phyloP scores from a whole-genome alignment of 1,140 invertebrate species.

The Hypothenemus hampei region DNA sequence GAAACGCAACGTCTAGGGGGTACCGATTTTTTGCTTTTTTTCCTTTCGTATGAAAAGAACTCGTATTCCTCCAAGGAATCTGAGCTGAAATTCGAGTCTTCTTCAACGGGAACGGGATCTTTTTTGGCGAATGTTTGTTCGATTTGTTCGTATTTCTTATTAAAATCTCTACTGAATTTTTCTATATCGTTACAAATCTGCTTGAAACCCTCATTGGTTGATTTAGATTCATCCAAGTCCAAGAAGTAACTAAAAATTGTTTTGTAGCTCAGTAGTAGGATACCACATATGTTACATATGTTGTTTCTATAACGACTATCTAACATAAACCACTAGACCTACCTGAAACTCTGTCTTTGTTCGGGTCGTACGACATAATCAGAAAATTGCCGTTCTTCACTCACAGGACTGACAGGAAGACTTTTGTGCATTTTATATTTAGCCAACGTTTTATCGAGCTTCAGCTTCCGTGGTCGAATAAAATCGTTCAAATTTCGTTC shows the following conservation, averaged over 20 bases:
- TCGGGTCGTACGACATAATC: slow-evolving; percentile 44
- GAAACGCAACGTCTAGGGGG: slow-evolving; percentile 61
- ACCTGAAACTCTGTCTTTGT: slow-evolving; percentile 27
- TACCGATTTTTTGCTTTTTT: slow-evolving; percentile 50
- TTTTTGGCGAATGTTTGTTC: slow-evolving; percentile 29
- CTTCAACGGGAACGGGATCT: slow-evolving; percentile 4
- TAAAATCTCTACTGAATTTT: slow-evolving; percentile 45
- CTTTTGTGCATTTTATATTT: slow-evolving; percentile 62
- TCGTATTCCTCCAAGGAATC: slow-evolving; percentile 69
- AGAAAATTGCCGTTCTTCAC: slow-evolving; percentile 60
- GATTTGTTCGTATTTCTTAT: slow-evolving; percentile 39
- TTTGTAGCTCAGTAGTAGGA: no score
- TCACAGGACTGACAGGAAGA: slow-evolving; percentile 62
- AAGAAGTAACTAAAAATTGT: slow-evolving; percentile 52
- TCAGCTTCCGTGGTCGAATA: slow-evolving; percentile 39
- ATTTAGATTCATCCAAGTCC: slow-evolving; percentile 50
- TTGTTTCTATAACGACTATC: no score
- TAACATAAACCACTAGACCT: no score
- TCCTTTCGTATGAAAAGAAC: slow-evolving; percentile 52
- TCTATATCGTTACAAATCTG: slow-evolving; percentile 45
- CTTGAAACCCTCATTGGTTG: slow-evolving; percentile 51
- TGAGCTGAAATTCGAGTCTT: slow-evolving; percentile 68
- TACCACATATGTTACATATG: no score
- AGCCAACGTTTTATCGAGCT: slow-evolving; percentile 39
- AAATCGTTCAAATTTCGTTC: slow-evolving; percentile 34